phyloP scores from a whole-genome alignment of 2,888 invertebrate species.

The Eledone cirrhosa region DNA sequence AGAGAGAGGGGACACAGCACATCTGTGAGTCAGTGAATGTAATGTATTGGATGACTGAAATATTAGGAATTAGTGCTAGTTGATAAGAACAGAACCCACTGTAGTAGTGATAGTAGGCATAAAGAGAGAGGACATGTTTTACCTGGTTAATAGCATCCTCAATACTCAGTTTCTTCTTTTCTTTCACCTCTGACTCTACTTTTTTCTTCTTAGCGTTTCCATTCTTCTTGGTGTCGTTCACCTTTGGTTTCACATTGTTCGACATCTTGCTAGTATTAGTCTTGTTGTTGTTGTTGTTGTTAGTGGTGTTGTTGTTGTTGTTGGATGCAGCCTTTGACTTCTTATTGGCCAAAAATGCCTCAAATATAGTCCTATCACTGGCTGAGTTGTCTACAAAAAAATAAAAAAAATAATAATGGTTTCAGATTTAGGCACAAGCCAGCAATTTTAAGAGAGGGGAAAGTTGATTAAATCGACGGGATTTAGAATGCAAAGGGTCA shows the following conservation, averaged over 20 bases:
- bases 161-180: conserved; percentile 40
- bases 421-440: too few relatives aligned
- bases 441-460: too few relatives aligned
- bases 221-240: conserved; percentile 34
- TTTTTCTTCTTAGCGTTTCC: conserved; percentile 37
- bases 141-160: conserved; percentile 49
- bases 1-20: too few relatives aligned
- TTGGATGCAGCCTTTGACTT: background rate
- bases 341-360: background rate
- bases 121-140: background rate
- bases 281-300: conserved; percentile 4
- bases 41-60: too few relatives aligned
- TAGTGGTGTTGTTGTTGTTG: too few relatives aligned
- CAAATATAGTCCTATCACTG: conserved; percentile 14
- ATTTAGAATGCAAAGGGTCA: too few relatives aligned
- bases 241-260: conserved; percentile 6
- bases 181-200: conserved; percentile 33
- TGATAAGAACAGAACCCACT: too few relatives aligned
- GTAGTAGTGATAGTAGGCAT: too few relatives aligned
- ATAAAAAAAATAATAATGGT: background rate
- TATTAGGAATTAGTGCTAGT: too few relatives aligned
- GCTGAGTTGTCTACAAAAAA: background rate
- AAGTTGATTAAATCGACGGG: too few relatives aligned
- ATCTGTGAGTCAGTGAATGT: too few relatives aligned
- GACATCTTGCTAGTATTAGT: background rate